Conservation (phyloP, 2,113 vertebrate species). For the Calidris pygmaea region DNA sequence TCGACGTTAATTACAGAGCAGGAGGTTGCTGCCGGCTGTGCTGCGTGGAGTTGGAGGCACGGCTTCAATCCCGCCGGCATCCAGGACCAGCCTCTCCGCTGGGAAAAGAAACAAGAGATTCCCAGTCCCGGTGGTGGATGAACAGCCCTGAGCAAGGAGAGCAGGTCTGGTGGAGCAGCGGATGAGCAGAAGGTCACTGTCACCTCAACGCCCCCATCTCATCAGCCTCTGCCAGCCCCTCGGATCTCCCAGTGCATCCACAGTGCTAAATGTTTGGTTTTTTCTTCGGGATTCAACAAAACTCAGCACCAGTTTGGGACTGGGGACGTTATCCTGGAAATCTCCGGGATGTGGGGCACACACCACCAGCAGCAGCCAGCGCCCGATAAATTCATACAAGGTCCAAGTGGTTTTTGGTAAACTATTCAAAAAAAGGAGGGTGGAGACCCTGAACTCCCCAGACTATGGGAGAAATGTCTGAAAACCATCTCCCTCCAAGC, state of each 20-base stretch:
- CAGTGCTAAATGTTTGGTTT: background rate
- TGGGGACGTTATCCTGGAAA: background rate
- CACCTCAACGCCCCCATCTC: background rate
- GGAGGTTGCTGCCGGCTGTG: background rate
- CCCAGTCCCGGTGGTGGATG: rapidly evolving
- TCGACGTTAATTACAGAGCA: background rate
- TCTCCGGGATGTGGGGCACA: rapidly evolving
- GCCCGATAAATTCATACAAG: rapidly evolving
- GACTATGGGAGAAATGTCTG: background rate
- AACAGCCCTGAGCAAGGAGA: background rate
- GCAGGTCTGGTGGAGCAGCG: rapidly evolving
- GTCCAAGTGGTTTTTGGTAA: background rate
- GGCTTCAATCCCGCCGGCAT: background rate
- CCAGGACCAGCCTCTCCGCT: background rate
- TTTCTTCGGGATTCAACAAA: background rate
- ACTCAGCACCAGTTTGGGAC: background rate
- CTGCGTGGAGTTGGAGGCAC: background rate
- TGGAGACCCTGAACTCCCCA: background rate
- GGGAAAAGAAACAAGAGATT: background rate
- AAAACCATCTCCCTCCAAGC: background rate
- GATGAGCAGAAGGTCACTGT: background rate
- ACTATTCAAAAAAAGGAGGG: background rate
- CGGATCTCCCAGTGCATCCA: rapidly evolving
- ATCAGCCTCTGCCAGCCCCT: background rate
- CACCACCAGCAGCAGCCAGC: background rate